Percentiles rank a stretch among this genome's conserved stretches.
Conservation (phyloP, 64 coral and sea anemone genomes). For the Astreopora myriophthalma region DNA sequence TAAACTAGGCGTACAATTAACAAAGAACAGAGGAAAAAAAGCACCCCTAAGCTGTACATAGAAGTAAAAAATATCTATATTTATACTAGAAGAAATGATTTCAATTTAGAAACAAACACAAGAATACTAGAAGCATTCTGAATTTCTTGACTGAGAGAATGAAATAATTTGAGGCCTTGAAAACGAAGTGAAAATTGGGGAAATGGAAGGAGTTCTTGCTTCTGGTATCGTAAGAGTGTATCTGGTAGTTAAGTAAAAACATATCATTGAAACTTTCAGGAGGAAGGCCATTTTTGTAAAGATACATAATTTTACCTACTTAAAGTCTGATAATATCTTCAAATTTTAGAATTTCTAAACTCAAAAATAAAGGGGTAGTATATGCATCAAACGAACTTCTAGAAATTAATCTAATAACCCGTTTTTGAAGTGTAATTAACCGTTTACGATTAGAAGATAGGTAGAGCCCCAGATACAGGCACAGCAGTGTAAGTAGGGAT, state of each 20-base stretch:
- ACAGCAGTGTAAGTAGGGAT: constrained; percentile 38
- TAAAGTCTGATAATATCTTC: constrained; percentile 19
- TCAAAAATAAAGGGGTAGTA: constrained; percentile 43
- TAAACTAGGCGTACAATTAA: no score
- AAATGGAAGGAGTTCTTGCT: constrained; percentile 5
- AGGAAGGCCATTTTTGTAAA: constrained; percentile 16
- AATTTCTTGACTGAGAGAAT: constrained; percentile 31
- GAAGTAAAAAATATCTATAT: no score
- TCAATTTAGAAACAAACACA: constrained; percentile 21
- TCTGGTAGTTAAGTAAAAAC: constrained; percentile 41
- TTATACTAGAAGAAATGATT: constrained; percentile 16
- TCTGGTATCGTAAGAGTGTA: constrained; percentile 29
- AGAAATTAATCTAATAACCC: constrained; percentile 30
- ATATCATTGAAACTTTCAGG: constrained; percentile 43
- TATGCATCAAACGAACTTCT: constrained; percentile 22
- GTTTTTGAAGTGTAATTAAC: constrained; percentile 46
- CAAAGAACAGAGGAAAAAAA: no score
- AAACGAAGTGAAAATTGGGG: constrained; percentile 40
- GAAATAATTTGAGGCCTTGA: constrained; percentile 45
- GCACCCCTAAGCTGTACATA: no score
- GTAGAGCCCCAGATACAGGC: constrained; percentile 40
- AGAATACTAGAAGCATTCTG: constrained; percentile 24
- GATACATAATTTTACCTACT: constrained; percentile 25
- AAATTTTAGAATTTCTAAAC: constrained; percentile 34
- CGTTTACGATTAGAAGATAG: constrained; percentile 6